These are phyloP conservation scores for Pterocles gutturalis DNA, from an alignment of 2,113 vertebrate genomes.

Conservation along the genomic window DNA sequence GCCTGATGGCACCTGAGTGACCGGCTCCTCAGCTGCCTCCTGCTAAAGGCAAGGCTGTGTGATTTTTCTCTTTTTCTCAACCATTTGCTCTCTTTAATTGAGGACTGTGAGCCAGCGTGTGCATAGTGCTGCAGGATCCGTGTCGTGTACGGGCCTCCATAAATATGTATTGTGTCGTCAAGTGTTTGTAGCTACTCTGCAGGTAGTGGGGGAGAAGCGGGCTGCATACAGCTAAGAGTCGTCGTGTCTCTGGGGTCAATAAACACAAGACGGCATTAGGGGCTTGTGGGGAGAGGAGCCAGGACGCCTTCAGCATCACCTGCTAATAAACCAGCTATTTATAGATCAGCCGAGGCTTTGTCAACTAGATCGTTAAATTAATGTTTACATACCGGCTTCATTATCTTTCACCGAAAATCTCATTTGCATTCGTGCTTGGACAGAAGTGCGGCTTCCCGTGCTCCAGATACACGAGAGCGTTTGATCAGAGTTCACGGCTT, in stretches of 20 bases:
- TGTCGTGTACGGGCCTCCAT: slow-evolving; percentile 8
- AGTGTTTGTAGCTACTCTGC: slow-evolving; percentile 28
- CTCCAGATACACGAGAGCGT: background rate
- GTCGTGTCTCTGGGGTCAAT: background rate
- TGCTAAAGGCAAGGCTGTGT: background rate
- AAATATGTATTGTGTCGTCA: slow-evolving; percentile 47
- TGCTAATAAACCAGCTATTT: slow-evolving; percentile 61
- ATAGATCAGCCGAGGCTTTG: slow-evolving; percentile 55
- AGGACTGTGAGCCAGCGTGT: slow-evolving; percentile 4
- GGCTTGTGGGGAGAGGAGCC: slow-evolving; percentile 38
- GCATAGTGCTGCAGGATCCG: background rate
- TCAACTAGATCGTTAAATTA: slow-evolving; percentile 60
- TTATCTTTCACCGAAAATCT: slow-evolving; percentile 51
- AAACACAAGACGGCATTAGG: slow-evolving; percentile 22
- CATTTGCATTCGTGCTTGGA: slow-evolving; percentile 42
- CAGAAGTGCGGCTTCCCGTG: background rate
- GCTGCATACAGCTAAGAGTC: background rate
- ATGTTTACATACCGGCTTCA: slow-evolving; percentile 52
- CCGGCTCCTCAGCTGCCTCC: background rate
- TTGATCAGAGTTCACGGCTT: background rate
- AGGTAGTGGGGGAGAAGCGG: slow-evolving; percentile 16
- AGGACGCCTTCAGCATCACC: slow-evolving; percentile 46
- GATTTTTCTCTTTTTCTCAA: background rate
- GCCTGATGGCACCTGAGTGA: background rate
- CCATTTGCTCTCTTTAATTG: slow-evolving; percentile 50